phyloP scores from a whole-genome alignment of 2,888 invertebrate genomes.

The Disparrhopalites patrizii region DNA sequence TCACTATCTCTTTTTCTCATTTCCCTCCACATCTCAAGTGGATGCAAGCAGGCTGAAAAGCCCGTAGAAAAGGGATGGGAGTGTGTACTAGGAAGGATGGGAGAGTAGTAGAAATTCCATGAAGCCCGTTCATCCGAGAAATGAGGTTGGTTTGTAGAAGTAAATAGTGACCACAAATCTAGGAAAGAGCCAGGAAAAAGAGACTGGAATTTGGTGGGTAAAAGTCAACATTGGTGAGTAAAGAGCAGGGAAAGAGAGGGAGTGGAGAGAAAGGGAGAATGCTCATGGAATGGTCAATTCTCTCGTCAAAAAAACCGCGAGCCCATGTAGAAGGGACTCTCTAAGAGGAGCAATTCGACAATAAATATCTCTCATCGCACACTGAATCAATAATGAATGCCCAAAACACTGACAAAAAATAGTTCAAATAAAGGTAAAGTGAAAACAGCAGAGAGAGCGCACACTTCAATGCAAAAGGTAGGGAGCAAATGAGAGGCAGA shows the following conservation, averaged over 20 bases:
- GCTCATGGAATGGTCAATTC: conserved; percentile 13
- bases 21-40: too few species aligned
- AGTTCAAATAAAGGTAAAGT: not conserved
- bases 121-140: not conserved
- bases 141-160: conserved; percentile 1
- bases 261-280: conserved; percentile 6
- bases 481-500: not conserved
- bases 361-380: not conserved
- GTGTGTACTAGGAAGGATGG: too few species aligned
- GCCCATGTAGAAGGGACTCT: not conserved
- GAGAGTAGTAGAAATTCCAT: not conserved
- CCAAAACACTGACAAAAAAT: not conserved
- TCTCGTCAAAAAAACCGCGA: not conserved
- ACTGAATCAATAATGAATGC: not conserved
- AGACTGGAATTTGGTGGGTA: conserved; percentile 24
- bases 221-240: conserved; percentile 11
- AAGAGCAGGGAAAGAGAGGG: not conserved
- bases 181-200: not conserved
- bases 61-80: too few species aligned
- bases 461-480: not conserved
- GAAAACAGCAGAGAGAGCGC: not conserved
- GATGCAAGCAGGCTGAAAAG: too few species aligned
- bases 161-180: conserved; percentile 21
- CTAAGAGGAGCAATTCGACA: not conserved
- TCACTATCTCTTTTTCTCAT: not conserved